phyloP scores from a whole-genome alignment of 2,797 vertebrate genomes.

The Synanceia verrucosa region DNA sequence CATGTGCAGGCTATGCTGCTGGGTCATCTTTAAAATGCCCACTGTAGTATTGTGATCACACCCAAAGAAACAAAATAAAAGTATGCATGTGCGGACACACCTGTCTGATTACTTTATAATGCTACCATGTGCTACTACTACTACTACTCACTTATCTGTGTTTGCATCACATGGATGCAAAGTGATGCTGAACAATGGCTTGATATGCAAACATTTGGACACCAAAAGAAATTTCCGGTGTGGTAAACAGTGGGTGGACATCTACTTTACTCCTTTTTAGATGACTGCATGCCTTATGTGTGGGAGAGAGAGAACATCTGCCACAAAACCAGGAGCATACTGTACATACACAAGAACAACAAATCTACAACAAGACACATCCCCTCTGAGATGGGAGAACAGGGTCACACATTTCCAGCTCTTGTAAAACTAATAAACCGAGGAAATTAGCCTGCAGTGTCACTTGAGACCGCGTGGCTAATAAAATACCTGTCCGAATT shows the following conservation, averaged over 20 bases:
- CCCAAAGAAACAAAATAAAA: neutral
- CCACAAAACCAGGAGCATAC: slow-evolving; percentile 24
- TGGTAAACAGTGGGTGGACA: slow-evolving; percentile 4
- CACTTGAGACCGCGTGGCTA: slow-evolving; percentile 23
- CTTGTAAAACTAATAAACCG: slow-evolving; percentile 60
- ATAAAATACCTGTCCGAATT: slow-evolving; percentile 40
- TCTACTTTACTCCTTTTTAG: slow-evolving; percentile 17
- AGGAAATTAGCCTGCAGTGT: slow-evolving; percentile 40
- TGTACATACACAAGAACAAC: slow-evolving; percentile 12
- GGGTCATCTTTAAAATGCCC: neutral
- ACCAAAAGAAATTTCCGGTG: neutral
- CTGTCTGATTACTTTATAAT: neutral
- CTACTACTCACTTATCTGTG: neutral
- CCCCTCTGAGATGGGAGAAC: slow-evolving; percentile 16
- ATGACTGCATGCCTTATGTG: slow-evolving; percentile 42
- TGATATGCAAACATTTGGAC: neutral
- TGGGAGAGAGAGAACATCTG: slow-evolving; percentile 53
- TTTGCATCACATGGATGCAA: neutral
- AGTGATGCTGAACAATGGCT: neutral
- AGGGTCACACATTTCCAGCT: slow-evolving; percentile 32
- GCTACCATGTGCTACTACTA: neutral
- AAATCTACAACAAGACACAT: slow-evolving; percentile 12
- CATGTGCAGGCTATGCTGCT: neutral
- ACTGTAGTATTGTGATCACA: neutral
- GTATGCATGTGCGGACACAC: neutral